Evolutionary conservation across 2,888 invertebrate genomes (phyloP).

Genomic region (Archaeoteleia sp.): DNA sequence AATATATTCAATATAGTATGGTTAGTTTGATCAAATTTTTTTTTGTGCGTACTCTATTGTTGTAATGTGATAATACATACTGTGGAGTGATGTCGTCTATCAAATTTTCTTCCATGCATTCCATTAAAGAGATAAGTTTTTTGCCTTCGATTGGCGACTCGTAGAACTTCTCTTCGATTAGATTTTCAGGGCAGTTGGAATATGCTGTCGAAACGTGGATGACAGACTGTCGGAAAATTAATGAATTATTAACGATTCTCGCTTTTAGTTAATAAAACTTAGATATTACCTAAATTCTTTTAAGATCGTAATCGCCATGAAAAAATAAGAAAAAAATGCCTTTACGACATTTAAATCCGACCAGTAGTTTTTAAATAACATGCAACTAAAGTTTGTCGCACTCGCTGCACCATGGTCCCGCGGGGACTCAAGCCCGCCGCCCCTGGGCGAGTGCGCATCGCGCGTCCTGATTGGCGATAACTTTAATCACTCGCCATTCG

Average conservation of each 20-base stretch:
- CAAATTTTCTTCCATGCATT: slow-evolving; percentile 76
- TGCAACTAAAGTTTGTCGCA: too few relatives aligned
- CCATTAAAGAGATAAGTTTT: slow-evolving; percentile 76
- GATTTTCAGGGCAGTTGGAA: slow-evolving; percentile 76
- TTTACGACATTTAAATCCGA: too few relatives aligned
- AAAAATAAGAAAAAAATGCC: too few relatives aligned
- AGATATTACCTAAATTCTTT: too few relatives aligned
- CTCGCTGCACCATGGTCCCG: too few relatives aligned
- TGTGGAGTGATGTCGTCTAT: slow-evolving; percentile 77
- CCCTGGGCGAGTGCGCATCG: too few relatives aligned
- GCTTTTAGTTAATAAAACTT: background rate
- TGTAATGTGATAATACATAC: slow-evolving; percentile 64
- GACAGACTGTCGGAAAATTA: slow-evolving; percentile 72
- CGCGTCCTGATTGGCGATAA: too few relatives aligned
- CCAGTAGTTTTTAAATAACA: too few relatives aligned
- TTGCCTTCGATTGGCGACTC: slow-evolving; percentile 76
- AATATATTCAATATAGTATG: background rate
- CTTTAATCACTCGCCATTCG: too few relatives aligned
- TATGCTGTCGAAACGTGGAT: slow-evolving; percentile 80
- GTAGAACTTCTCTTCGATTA: slow-evolving; percentile 78
- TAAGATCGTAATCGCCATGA: too few relatives aligned
- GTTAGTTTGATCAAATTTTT: background rate
- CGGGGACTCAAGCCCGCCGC: too few relatives aligned
- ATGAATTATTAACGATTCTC: slow-evolving; percentile 4
- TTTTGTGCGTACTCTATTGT: background rate